Base-by-base conservation (phyloP, 2,113 vertebrate genomes). In the Arothron firmamentum region DNA sequence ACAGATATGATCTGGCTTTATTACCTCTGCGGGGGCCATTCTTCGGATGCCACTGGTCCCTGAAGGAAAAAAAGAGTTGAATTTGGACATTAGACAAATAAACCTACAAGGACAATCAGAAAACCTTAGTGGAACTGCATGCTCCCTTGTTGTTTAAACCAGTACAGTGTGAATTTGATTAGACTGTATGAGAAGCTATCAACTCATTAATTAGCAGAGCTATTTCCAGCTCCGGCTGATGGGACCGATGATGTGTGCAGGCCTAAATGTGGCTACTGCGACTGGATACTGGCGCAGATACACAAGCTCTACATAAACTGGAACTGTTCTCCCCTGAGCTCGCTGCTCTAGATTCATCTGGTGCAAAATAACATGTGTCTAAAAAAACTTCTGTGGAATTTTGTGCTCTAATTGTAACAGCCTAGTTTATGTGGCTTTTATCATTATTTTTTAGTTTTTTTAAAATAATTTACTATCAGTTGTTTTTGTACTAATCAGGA, bases 11-110 rank as follows among this genome's bases (percentile, higher is more conserved):
- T 43, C 15, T 38, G 10, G 28, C 0, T 13, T 54, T 23, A 78
- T 87, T 83, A 92, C 91, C 89, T 92, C 90, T 56, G 87, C 66
- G 13, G 87, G 75, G 31, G 85, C 83, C 84, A 89, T 84, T 85
- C 89, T 92, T 53, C 88, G 82, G 75, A 85, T 80, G 54, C 86
- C 83, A 72, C 83, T 91, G 65, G 88, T 83, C 62, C 89, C 91
- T 92, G 52, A 60, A 56, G 15, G 17, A 78, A 56, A 63, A 67
- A 28, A 72, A 12, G 1, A 31, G n/a, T 68, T 57, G 20, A 56
- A 48, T 17, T 38, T 2, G n/a, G 18, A 70, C 41, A 57, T 47
- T 47, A n/a, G 17, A 47, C 34, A 38, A 38, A 38, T 38, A 38
- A 38, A 38, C 34, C 10, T 12, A 38, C 8, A 38, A 38, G 34